Base-by-base conservation (phyloP, 2,888 invertebrate species). In the Drosophila imparisetae region DNA sequence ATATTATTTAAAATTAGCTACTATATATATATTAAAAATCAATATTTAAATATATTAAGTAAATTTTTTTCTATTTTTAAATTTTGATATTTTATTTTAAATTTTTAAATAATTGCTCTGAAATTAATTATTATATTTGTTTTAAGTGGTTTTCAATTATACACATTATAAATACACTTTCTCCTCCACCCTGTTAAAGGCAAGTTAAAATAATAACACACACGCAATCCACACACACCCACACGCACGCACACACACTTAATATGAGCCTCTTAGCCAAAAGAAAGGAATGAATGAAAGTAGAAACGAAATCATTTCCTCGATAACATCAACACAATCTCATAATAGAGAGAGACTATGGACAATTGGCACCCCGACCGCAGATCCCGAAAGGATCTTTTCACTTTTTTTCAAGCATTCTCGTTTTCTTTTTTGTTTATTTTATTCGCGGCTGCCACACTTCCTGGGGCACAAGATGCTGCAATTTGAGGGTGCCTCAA, bases 401-500 rank as follows among this genome's bases (percentile, higher is more conserved):
- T 88, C 90, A 88, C 87, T 89, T 88, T 87, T 87, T 84, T 73
- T 67, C 3, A 40, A 48, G 57, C 66, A 65, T 70, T 72, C 65
- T 67, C 45, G 55, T 62, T 24, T 60, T 66, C 70, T 61, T 70
- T 75, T 54, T 61, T 42, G 73, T 24, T 1, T 42, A 7, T 45
- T 29, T 36, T 30, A n/a, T 55, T 82, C 61, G 72, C 80, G 82
- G 84, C 76, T 78, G 84, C 72, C 79, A 77, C 81, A 89, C 82
- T 81, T 88, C 82, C 84, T 88, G 84, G 75, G 78, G 53, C 81
- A 72, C 83, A 83, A 80, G 84, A 86, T 81, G 90, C 89, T 84
- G 81, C 82, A 85, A 78, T 76, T 74, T 72, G 80, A 90, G 89
- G 87, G 86, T 86, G 83, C 83, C 74, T 70, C 75, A 50, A 40